Base-by-base conservation (phyloP, 2,888 invertebrate species). In the Endomychus coccineus region DNA sequence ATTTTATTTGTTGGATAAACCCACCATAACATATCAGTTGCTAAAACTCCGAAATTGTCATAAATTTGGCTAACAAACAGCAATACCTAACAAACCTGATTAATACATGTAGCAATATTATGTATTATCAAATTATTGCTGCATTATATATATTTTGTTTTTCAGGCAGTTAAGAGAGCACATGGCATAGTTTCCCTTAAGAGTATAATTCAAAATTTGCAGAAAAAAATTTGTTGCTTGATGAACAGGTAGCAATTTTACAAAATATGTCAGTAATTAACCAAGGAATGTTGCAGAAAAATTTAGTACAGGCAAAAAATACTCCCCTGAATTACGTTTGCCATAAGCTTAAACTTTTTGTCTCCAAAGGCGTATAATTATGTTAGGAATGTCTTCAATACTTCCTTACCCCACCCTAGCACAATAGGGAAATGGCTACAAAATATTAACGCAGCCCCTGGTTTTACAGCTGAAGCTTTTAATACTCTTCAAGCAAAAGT, bases 381-480 rank as follows among this genome's bases (percentile, higher is more conserved):
- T 23, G 24, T 30, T 3, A 14, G 29, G n/a, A 22, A 12, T 1
- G 17, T 17, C 2, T 36, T 45, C 12, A 39, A 37, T 31, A 39
- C 38, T 6, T 34, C 38, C 14, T 24, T 47, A 16, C 47, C 44
- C 11, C 42, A 46, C 15, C 30, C 27, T 4, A 33, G 27, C 10
- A 51, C 50, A 2, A 43, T 53, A 9, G 22, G 34, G 23, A 42
- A 38, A 21, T 53, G 50, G 48, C 42, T 34, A 11, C 34, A 39
- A 29, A 42, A 14, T 31, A 22, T 52, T 4, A 37, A 51, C 36
- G 44, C 38, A 7, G 27, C 32, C 6, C 50, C 50, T 21, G 51
- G 46, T n/a, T 50, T 49, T 31, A 43, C 48, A 9, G 19, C 29
- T 27, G 44, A 51, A 27, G 33, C 48, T 25, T 40, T 51, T n/a